Percentiles rank a stretch among this genome's conserved stretches.
Conservation (phyloP, 2,113 vertebrate genomes). For the Chascanopsetta lugubris region DNA sequence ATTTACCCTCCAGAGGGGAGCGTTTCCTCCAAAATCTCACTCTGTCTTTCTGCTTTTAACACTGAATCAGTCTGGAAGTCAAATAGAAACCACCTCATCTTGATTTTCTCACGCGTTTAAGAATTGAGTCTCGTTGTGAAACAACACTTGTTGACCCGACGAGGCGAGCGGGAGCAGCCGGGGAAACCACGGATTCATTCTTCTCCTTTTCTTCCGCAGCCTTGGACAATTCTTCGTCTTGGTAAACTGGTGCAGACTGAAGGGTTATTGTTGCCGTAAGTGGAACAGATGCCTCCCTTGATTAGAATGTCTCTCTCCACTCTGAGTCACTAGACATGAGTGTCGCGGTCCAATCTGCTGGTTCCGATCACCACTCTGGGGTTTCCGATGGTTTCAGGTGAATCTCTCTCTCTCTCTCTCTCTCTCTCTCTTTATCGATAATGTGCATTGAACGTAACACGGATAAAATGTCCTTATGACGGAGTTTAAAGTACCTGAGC, state of each 20-base stretch:
- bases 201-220: slow-evolving; percentile 22
- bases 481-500: slow-evolving; percentile 65
- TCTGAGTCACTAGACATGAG: slow-evolving; percentile 15
- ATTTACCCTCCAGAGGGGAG: slow-evolving; percentile 13
- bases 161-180: slow-evolving; percentile 34
- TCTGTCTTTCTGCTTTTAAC: slow-evolving; percentile 15
- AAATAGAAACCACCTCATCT: slow-evolving; percentile 20
- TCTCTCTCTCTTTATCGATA: too few relatives aligned
- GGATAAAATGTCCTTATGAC: slow-evolving; percentile 37
- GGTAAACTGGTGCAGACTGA: slow-evolving; percentile 35
- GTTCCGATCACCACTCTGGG: neutral
- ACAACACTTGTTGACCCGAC: slow-evolving; percentile 25
- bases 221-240: slow-evolving; percentile 44
- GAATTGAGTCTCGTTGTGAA: slow-evolving; percentile 35
- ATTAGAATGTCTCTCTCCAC: slow-evolving; percentile 43
- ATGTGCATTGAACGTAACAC: slow-evolving; percentile 23
- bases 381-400: slow-evolving; percentile 1
- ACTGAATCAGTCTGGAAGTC: slow-evolving; percentile 18
- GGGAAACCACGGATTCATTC: slow-evolving; percentile 37
- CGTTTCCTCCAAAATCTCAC: slow-evolving; percentile 9
- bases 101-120: slow-evolving; percentile 20
- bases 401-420: too few relatives aligned
- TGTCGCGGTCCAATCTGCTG: slow-evolving; percentile 11
- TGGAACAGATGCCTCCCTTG: slow-evolving; percentile 45
- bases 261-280: slow-evolving; percentile 21